Evolutionary conservation across 2,113 vertebrate genomes (phyloP).

Genomic region (Mormyrus lacerda): DNA sequence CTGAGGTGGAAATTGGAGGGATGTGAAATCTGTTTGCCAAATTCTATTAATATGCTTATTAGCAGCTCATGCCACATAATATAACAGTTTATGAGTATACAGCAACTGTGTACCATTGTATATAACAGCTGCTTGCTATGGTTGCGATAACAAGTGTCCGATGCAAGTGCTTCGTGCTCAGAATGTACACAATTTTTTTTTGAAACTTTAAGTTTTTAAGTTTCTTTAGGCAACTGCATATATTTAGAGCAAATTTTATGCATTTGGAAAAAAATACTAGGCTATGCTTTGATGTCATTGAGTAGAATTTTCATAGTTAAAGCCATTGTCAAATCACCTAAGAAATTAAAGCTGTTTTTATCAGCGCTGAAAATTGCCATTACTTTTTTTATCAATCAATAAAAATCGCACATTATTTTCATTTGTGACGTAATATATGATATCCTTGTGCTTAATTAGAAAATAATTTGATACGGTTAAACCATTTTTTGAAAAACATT

Average conservation of each 20-base stretch:
- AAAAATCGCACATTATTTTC: background rate
- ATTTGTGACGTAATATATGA: background rate
- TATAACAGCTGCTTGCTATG: background rate
- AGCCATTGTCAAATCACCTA: background rate
- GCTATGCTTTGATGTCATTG: background rate
- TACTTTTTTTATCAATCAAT: background rate
- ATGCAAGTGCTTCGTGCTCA: background rate
- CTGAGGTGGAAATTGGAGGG: background rate
- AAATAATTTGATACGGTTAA: background rate
- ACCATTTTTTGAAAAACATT: background rate
- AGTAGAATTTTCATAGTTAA: background rate
- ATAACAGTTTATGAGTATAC: background rate
- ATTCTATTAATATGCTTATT: background rate
- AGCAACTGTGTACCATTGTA: too few relatives aligned
- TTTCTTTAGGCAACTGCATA: too few relatives aligned
- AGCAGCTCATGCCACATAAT: background rate
- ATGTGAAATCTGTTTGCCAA: background rate
- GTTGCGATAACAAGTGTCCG: background rate
- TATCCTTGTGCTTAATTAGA: background rate
- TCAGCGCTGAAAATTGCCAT: background rate
- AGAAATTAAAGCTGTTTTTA: background rate
- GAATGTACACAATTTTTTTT: background rate
- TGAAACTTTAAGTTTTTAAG: background rate
- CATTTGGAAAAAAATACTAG: background rate
- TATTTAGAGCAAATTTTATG: background rate